A percentile compares a stretch with the other conserved stretches of the same genome.
Evolutionary conservation across 2,888 invertebrate species (phyloP).

Genomic region (Noctuana brunneofusca): DNA sequence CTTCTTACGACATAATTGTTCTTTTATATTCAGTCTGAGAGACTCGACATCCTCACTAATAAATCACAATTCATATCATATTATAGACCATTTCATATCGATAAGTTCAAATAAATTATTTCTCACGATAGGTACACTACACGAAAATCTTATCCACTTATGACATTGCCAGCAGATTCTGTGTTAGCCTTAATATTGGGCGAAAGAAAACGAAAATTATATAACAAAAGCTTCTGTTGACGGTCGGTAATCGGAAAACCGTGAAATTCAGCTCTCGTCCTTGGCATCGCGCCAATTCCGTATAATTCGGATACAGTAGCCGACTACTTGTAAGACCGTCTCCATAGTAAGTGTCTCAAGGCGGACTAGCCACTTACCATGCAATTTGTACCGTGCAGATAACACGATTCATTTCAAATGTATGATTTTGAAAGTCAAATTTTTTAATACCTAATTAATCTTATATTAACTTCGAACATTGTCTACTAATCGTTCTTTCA

Average conservation of each 20-base stretch:
- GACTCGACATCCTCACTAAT: no score
- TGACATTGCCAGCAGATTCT: not conserved
- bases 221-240: constrained; percentile 37
- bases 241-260: constrained; percentile 40
- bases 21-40: no score
- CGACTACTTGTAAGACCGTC: constrained; percentile 7
- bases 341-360: not conserved
- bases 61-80: no score
- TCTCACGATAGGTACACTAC: constrained; percentile 5
- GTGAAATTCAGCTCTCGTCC: constrained; percentile 43
- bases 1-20: no score
- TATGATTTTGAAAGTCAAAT: no score
- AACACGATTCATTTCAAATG: not conserved
- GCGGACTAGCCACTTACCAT: not conserved
- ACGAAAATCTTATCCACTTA: not conserved
- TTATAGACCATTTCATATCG: not conserved
- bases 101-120: constrained; percentile 4
- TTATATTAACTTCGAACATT: no score
- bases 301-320: constrained; percentile 10
- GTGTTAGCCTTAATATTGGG: constrained; percentile 19
- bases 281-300: constrained; percentile 44
- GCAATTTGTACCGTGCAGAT: not conserved
- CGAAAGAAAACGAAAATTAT: constrained; percentile 36
- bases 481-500: no score
- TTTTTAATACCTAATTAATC: no score